Percentiles rank a stretch among this genome's conserved stretches.
phyloP scores from a whole-genome alignment of 2,888 invertebrate species.

The Pristionchus maxplancki region DNA sequence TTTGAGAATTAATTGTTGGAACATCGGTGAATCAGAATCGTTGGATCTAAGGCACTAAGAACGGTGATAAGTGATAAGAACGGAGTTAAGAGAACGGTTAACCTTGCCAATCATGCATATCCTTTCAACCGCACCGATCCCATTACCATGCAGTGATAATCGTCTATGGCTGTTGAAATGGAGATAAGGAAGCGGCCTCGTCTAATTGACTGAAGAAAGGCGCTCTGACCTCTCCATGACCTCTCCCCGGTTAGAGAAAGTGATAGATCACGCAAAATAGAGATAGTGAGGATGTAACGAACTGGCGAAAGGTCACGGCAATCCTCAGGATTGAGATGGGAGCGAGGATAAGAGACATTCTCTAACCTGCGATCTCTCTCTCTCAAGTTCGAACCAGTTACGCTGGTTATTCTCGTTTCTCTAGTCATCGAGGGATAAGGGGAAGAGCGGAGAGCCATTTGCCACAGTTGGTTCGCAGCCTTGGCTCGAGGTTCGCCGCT shows the following conservation, averaged over 20 bases:
- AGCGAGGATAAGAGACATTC: slow-evolving; percentile 7
- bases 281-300: not conserved
- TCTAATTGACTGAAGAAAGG: not conserved
- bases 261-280: not conserved
- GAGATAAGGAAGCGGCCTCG: not conserved
- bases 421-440: not conserved
- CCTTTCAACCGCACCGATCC: not conserved
- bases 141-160: slow-evolving; percentile 27
- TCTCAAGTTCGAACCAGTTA: slow-evolving; percentile 6
- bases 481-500: not conserved
- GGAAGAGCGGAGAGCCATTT: not conserved
- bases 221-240: not conserved
- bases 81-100: not conserved
- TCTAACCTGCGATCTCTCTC: slow-evolving; percentile 36
- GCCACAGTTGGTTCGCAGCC: not conserved
- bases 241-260: not conserved
- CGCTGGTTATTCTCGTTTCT: not conserved
- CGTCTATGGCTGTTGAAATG: slow-evolving; percentile 18
- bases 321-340: not conserved
- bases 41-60: too few relatives aligned
- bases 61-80: too few relatives aligned
- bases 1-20: too few relatives aligned
- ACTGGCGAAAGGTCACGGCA: slow-evolving; percentile 8
- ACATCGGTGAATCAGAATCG: too few relatives aligned
- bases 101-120: not conserved